Conservation (phyloP, 2,888 invertebrate genomes). For the Glyphotaelius pellucidus region DNA sequence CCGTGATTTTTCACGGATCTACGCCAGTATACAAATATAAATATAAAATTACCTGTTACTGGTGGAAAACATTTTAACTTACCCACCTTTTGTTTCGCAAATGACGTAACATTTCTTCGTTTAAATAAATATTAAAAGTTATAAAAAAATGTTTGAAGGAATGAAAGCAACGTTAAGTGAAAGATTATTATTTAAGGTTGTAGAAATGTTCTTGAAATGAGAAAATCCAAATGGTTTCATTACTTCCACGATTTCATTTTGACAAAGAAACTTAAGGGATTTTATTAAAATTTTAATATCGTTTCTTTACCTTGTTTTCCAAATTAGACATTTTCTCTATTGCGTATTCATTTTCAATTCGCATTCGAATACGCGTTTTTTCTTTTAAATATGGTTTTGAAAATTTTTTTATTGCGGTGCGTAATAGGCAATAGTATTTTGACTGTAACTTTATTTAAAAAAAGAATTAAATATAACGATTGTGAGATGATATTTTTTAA, state of each 20-base stretch:
- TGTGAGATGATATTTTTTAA: background rate
- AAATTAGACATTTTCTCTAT: background rate
- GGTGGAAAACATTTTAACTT: no score
- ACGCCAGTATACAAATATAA: no score
- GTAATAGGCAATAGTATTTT: background rate
- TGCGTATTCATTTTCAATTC: background rate
- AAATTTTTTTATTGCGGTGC: background rate
- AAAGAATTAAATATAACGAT: background rate
- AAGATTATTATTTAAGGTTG: background rate
- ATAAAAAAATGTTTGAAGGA: background rate
- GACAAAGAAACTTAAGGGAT: background rate
- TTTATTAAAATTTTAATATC: slow-evolving; percentile 17
- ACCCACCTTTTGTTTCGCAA: no score
- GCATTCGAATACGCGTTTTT: background rate
- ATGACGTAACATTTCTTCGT: no score
- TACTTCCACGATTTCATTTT: background rate
- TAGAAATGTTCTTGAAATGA: background rate
- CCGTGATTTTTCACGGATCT: no score
- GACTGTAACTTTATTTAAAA: no score
- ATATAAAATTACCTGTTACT: no score
- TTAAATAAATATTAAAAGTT: no score
- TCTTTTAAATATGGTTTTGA: background rate
- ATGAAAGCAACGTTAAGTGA: background rate
- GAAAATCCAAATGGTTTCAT: slow-evolving; percentile 10
- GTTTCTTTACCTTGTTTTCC: background rate